Base-by-base conservation (phyloP, 2,888 invertebrate species). In the Cordylochernes scorpioides region DNA sequence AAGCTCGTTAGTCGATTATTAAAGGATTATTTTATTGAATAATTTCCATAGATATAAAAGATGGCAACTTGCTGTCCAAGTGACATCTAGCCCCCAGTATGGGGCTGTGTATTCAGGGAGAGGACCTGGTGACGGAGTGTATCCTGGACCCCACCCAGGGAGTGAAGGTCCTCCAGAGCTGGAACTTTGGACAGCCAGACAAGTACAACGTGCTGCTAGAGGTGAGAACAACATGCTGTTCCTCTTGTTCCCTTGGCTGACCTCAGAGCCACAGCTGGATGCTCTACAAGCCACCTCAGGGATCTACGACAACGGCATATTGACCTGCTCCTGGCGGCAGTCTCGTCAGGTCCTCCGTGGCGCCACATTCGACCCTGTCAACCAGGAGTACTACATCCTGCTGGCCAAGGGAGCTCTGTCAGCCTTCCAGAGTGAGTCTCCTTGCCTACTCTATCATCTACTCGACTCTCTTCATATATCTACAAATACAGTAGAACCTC, bases 111-210 rank as follows among this genome's bases (percentile, higher is more conserved):
- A n/a, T 8, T 15, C 42, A 61, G 61, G 78, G 78, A 13, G 68
- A 69, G 17, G 80, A 80, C 50, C 69, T 72, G 36, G 71, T 75
- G 0, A 66, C 73, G 47, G 78, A 75, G 46, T 77, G 77, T 46
- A 63, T 68, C 4, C n/a, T n/a, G n/a, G 62, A 65, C 29, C 64
- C 67, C 40, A 63, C 61, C 21, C 64, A 63, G 3, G 51, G 59
- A 28, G 38, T 47, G 9, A 43, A 53, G 15, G 48, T 64, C 7
- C 24, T 19, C 21, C 25, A 28, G 5, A 35, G 35, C 29, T 27
- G 27, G 24, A 35, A 35, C 18, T 2, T 3, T 5, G 28, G 27
- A 2, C 21, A 27, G n/a, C 9, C 26, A 1, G 26, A 35, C 25
- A 24, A 30, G 15, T 27, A 8, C 21, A 17, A 25, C 10, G 26